Conservation (phyloP, 92 coral and sea anemone genomes). For the Siderastrea radians region DNA sequence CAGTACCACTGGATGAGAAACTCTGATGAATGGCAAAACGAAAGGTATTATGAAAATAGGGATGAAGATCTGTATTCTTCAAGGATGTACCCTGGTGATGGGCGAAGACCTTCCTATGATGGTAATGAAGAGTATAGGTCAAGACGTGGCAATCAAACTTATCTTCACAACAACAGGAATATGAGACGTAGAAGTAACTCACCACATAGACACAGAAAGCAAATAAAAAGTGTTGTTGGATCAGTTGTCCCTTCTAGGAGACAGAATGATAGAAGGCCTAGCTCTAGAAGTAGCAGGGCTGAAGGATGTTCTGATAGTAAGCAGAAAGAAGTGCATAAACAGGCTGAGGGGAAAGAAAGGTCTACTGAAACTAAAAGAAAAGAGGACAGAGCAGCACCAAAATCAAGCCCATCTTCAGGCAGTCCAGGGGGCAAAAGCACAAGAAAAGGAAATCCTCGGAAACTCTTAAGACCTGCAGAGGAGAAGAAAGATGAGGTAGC, state of each 20-base stretch:
- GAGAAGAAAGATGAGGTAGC: conserved; percentile 12
- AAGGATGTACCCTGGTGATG: conserved; percentile 1
- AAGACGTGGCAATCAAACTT: not conserved
- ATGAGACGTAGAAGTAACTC: not conserved
- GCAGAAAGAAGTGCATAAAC: not conserved
- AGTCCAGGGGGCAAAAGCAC: conserved; percentile 34
- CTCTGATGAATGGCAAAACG: not conserved
- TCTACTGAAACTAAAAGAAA: not conserved
- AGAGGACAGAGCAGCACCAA: not conserved
- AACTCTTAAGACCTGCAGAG: conserved; percentile 36
- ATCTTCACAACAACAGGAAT: not conserved
- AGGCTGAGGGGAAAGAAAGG: not conserved
- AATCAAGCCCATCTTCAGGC: not conserved
- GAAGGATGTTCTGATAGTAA: not conserved
- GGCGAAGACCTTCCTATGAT: conserved; percentile 16
- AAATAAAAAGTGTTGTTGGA: conserved; percentile 1
- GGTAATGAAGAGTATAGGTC: not conserved
- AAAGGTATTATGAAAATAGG: not conserved
- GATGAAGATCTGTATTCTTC: not conserved
- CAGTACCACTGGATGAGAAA: not conserved
- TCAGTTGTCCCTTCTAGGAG: not conserved
- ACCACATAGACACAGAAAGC: not conserved
- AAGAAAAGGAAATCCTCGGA: conserved; percentile 68
- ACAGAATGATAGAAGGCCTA: not conserved
- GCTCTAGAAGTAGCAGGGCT: conserved; percentile 4